Evolutionary conservation across 2,888 invertebrate genomes (phyloP).

Genomic region (Entomobrya proxima): DNA sequence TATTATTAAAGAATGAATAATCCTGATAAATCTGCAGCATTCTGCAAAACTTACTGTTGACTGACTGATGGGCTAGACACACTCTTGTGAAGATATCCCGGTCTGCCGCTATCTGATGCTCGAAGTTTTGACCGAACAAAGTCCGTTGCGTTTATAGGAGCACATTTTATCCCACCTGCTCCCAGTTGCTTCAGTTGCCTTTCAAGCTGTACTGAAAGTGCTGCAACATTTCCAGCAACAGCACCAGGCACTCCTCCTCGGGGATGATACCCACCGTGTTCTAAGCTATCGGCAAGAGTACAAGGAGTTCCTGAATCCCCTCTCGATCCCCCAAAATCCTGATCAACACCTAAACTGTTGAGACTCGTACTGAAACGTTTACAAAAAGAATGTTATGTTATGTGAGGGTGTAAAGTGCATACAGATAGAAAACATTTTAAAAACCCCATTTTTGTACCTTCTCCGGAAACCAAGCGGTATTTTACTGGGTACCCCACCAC

Average conservation of each 20-base stretch:
- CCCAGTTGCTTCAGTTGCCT: slow-evolving; percentile 62
- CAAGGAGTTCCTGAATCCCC: slow-evolving; percentile 44
- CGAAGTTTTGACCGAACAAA: slow-evolving; percentile 67
- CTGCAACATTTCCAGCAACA: slow-evolving; percentile 67
- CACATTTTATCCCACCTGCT: slow-evolving; percentile 51
- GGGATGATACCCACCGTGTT: neutral
- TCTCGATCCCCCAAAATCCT: slow-evolving; percentile 53
- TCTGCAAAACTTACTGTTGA: slow-evolving; percentile 63
- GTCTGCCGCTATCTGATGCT: slow-evolving; percentile 72
- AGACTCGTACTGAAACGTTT: slow-evolving; percentile 72
- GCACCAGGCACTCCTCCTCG: neutral
- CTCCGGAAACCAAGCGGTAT: slow-evolving; percentile 73
- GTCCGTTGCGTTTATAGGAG: slow-evolving; percentile 61
- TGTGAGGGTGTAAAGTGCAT: too few species aligned
- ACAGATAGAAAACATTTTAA: too few species aligned
- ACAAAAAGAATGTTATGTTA: neutral
- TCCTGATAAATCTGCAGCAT: neutral
- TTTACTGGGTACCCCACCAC: slow-evolving; percentile 65
- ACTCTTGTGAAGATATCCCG: slow-evolving; percentile 74
- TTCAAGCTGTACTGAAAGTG: slow-evolving; percentile 67
- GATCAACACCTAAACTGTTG: slow-evolving; percentile 74
- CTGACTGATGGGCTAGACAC: slow-evolving; percentile 75
- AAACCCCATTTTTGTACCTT: too few species aligned
- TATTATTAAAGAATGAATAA: neutral
- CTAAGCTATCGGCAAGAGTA: slow-evolving; percentile 31